phyloP scores from a whole-genome alignment of 2,888 invertebrate species.

The Ormyrus thymus region DNA sequence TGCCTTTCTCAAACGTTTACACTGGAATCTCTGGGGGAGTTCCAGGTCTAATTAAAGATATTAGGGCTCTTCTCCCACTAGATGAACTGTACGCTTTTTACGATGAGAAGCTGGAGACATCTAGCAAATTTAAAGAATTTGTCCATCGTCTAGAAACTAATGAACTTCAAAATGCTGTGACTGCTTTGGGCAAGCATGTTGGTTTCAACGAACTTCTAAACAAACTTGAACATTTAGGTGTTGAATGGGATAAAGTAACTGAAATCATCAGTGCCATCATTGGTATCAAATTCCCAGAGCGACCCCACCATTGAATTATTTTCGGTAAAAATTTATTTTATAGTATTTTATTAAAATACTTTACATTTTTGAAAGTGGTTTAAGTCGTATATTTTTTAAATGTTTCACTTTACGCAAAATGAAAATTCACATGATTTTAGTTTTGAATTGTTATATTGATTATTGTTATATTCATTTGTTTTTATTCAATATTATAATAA shows the following conservation, averaged over 20 bases:
- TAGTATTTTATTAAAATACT: too few relatives aligned
- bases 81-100: constrained; percentile 58
- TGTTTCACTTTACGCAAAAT: too few relatives aligned
- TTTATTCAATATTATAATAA: not conserved
- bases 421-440: too few relatives aligned
- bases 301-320: constrained; percentile 2
- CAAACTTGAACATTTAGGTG: constrained; percentile 52
- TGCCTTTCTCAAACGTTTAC: constrained; percentile 7
- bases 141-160: constrained; percentile 56
- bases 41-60: constrained; percentile 59
- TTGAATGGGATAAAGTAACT: constrained; percentile 51
- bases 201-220: constrained; percentile 44
- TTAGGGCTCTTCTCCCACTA: constrained; percentile 59
- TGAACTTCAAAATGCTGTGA: constrained; percentile 59
- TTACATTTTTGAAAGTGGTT: too few relatives aligned
- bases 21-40: constrained; percentile 56
- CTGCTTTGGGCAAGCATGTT: constrained; percentile 51
- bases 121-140: constrained; percentile 59
- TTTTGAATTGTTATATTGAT: too few relatives aligned
- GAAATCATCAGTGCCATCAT: constrained; percentile 54
- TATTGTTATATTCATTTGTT: not conserved
- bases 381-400: too few relatives aligned
- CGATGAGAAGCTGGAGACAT: constrained; percentile 58
- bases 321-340: too few relatives aligned
- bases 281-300: constrained; percentile 52